Percentiles rank a stretch among this genome's conserved stretches.
Evolutionary conservation across 2,113 vertebrate genomes (phyloP).

Genomic region (Psammodynastes pulverulentus): DNA sequence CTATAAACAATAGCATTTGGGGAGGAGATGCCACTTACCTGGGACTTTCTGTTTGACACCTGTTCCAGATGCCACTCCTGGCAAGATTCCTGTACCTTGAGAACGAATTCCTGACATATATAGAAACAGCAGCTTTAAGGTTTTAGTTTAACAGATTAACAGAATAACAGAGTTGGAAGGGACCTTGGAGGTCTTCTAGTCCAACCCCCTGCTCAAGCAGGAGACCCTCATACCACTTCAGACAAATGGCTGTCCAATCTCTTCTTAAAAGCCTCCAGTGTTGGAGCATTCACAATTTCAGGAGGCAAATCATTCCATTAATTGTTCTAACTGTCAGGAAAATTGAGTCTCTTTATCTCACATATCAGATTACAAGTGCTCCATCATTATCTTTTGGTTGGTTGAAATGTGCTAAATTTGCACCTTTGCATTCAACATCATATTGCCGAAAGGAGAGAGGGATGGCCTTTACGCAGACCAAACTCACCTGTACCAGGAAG

Average conservation of each 20-base stretch:
- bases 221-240: not conserved
- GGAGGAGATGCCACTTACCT: slow-evolving; percentile 58
- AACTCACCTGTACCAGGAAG: slow-evolving; percentile 74
- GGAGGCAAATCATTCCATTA: not conserved
- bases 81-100: slow-evolving; percentile 84
- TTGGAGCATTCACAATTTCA: not conserved
- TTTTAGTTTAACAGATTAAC: not conserved
- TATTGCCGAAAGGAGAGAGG: not conserved
- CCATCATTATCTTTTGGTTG: not conserved
- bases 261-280: not conserved
- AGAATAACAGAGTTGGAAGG: not conserved
- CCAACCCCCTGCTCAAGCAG: not conserved
- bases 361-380: not conserved
- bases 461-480: too few relatives aligned
- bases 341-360: too few relatives aligned
- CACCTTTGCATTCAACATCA: not conserved
- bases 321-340: not conserved
- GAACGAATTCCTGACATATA: slow-evolving; percentile 76
- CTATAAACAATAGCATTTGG: not conserved
- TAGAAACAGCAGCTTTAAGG: not conserved
- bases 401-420: not conserved
- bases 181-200: not conserved
- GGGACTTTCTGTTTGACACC: slow-evolving; percentile 83
- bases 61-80: slow-evolving; percentile 87
- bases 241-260: not conserved